Conservation (phyloP, 64 coral and sea anemone species). For the Anthopleura sola region DNA sequence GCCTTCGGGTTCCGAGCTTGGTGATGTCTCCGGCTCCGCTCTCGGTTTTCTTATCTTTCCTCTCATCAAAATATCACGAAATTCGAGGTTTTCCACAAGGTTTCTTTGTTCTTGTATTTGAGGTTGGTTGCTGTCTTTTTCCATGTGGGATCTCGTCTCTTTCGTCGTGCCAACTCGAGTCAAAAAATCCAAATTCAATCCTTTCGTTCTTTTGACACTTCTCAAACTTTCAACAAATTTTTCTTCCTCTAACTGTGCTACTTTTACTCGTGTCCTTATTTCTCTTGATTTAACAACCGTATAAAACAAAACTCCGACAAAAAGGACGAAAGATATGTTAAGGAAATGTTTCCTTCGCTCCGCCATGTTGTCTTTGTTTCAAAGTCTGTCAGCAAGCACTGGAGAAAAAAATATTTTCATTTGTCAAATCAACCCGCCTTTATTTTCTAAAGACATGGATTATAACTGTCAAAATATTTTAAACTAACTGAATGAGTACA, state of each 20-base stretch:
- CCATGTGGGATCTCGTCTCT: not conserved
- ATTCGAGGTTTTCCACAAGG: not conserved
- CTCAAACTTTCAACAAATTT: no score
- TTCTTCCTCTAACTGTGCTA: not conserved
- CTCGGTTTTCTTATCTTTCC: conserved; percentile 29
- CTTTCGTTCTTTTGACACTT: not conserved
- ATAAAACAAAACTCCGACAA: not conserved
- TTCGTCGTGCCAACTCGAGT: not conserved
- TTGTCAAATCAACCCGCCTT: not conserved
- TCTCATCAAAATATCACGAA: not conserved
- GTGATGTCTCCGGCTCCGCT: not conserved
- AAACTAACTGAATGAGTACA: not conserved
- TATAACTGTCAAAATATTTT: not conserved
- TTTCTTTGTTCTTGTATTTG: not conserved
- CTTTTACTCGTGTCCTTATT: not conserved
- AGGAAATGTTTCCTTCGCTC: not conserved
- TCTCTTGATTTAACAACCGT: not conserved
- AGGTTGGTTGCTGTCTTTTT: not conserved
- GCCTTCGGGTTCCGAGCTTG: not conserved
- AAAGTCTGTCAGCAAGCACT: not conserved
- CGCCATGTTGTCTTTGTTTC: not conserved
- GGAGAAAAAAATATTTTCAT: not conserved
- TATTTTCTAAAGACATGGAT: not conserved
- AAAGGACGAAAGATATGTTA: not conserved
- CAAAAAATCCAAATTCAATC: not conserved